Evolutionary conservation across 2,113 vertebrate genomes (phyloP).

Genomic region (Leuciscus idus): DNA sequence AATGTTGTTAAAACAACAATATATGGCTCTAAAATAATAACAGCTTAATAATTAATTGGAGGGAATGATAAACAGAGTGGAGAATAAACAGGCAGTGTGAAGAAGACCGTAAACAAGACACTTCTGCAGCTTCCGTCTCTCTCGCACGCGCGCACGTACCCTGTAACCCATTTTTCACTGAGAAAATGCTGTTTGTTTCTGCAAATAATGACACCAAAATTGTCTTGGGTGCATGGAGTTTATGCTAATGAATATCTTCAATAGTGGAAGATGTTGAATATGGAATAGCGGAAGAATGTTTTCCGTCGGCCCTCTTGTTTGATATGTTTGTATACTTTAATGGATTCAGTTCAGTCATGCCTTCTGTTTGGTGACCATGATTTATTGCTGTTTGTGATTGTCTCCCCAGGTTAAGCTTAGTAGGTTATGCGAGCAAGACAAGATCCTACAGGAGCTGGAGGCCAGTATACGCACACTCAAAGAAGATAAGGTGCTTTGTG

Average conservation of each 20-base stretch:
- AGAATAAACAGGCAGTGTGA: conserved; percentile 68
- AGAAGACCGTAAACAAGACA: conserved; percentile 70
- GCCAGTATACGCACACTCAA: conserved; percentile 90
- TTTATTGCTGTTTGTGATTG: conserved; percentile 19
- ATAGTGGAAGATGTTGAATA: conserved; percentile 37
- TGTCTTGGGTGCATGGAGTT: conserved; percentile 49
- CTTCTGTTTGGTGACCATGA: conserved; percentile 11
- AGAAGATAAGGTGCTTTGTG: conserved; percentile 87
- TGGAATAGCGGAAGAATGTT: conserved; percentile 19
- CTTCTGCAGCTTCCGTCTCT: conserved; percentile 76
- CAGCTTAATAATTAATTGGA: conserved; percentile 83
- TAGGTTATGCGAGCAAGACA: conserved; percentile 94
- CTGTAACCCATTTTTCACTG: conserved; percentile 55
- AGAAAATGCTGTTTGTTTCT: conserved; percentile 77
- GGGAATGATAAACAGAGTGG: conserved; percentile 78
- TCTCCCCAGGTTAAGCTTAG: conserved; percentile 89
- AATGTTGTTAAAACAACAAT: conserved; percentile 82
- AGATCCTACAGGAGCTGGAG: conserved; percentile 94
- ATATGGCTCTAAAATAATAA: conserved; percentile 78
- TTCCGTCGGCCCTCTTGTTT: conserved; percentile 10
- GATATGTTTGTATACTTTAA: not conserved
- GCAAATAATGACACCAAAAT: conserved; percentile 61
- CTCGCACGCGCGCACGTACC: conserved; percentile 54
- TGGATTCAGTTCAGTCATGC: not conserved
- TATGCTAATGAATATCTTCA: conserved; percentile 50